These are phyloP conservation scores for Pseudomyrmex concolor DNA, from an alignment of 1,140 invertebrate species.

Conservation along the genomic window DNA sequence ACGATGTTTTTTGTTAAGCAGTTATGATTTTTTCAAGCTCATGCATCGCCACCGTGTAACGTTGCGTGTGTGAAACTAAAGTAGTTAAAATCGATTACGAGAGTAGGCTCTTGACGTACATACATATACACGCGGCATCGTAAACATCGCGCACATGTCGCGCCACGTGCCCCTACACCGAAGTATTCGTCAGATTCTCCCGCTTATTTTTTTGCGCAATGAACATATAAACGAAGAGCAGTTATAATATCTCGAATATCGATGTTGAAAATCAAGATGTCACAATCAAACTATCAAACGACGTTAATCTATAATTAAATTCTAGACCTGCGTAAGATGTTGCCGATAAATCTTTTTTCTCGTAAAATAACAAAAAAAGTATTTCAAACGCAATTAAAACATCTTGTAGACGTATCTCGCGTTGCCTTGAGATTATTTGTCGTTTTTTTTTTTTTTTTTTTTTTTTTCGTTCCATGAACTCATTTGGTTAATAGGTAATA, in stretches of 20 bases:
- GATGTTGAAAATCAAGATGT: slow-evolving; percentile 4
- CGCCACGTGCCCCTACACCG: slow-evolving; percentile 68
- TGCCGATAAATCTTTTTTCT: background rate
- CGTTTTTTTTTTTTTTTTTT: background rate
- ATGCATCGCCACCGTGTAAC: background rate
- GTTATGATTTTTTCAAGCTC: background rate
- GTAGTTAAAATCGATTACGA: slow-evolving; percentile 1
- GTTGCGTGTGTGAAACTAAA: slow-evolving; percentile 2
- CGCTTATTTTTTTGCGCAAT: slow-evolving; percentile 65
- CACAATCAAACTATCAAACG: no score
- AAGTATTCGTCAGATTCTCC: slow-evolving; percentile 47
- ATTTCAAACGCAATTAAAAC: background rate
- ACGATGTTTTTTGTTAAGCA: background rate
- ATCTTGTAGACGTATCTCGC: no score
- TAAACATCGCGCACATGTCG: slow-evolving; percentile 68
- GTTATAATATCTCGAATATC: slow-evolving; percentile 45
- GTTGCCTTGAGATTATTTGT: background rate
- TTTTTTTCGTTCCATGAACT: background rate
- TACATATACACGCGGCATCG: background rate
- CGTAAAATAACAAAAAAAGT: no score
- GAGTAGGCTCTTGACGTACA: no score
- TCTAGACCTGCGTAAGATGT: background rate
- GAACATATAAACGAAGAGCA: background rate
- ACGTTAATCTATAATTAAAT: background rate
- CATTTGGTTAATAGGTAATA: background rate